These are phyloP conservation scores for Rhinoraja longicauda DNA, from an alignment of 2,797 vertebrate genomes.

Conservation along the genomic window DNA sequence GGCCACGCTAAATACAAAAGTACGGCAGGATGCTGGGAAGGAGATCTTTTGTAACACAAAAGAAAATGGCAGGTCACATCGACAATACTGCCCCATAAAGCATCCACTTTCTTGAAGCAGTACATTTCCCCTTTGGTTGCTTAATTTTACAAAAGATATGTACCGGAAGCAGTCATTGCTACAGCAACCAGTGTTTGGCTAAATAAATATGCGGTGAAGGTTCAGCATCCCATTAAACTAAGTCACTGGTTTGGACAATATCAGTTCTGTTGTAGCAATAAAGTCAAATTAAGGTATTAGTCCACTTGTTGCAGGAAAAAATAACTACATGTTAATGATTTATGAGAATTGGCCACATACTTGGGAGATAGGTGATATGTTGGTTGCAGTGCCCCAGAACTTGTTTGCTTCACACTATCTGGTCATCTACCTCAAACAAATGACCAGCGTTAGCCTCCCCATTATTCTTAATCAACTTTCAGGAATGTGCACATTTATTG, in stretches of 20 bases:
- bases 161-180: neutral
- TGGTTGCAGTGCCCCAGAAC: neutral
- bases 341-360: neutral
- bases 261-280: neutral
- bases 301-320: neutral
- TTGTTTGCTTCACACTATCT: neutral
- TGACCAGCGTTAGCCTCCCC: neutral
- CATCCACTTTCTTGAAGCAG: neutral
- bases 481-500: neutral
- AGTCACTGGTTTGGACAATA: too few species aligned
- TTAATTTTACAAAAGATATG: neutral
- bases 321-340: neutral
- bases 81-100: neutral
- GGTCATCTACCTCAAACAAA: neutral
- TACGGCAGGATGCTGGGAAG: conserved; percentile 15
- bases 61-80: neutral
- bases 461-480: neutral
- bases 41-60: neutral
- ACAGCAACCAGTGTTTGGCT: neutral
- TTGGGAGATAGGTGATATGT: neutral
- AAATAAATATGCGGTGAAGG: neutral
- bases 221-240: neutral
- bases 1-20: neutral
- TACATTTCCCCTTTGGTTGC: neutral
- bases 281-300: neutral